Percentiles rank a stretch among this genome's conserved stretches.
These are phyloP conservation scores for Jordanella pulchra DNA, from an alignment of 2,797 vertebrate species.

Conservation along the genomic window DNA sequence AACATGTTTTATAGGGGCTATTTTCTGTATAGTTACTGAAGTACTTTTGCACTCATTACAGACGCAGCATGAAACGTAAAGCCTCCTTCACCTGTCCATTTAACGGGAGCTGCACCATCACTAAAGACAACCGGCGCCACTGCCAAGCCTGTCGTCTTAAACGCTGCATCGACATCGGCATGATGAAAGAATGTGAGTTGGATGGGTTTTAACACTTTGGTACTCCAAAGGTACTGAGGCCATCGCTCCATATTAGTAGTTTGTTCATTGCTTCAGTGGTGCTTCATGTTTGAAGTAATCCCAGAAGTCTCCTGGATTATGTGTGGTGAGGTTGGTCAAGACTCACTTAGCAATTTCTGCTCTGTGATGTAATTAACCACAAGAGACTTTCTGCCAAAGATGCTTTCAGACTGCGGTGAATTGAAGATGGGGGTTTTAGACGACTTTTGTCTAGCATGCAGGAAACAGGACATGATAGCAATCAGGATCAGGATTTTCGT, in stretches of 20 bases:
- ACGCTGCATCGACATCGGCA: conserved; percentile 84
- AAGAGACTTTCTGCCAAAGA: background rate
- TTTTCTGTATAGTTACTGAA: background rate
- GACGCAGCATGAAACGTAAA: conserved; percentile 97
- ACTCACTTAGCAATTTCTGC: background rate
- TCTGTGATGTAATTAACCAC: background rate
- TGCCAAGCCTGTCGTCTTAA: conserved; percentile 98
- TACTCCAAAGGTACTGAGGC: background rate
- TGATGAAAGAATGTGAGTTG: conserved; percentile 91
- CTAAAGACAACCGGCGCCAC: conserved; percentile 97
- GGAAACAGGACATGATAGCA: background rate
- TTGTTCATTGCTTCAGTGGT: background rate
- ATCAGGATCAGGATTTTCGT: no score
- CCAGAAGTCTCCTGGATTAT: no score
- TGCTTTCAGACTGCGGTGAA: background rate
- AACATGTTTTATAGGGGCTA: background rate
- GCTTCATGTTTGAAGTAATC: no score
- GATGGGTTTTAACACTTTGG: conserved; percentile 1
- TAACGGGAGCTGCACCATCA: conserved; percentile 92
- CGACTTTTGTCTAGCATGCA: background rate
- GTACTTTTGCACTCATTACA: conserved; percentile 52
- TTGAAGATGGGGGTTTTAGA: background rate
- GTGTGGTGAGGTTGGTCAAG: background rate
- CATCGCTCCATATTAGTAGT: background rate
- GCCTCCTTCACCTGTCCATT: conserved; percentile 95